Percentiles rank a stretch among this genome's conserved stretches.
phyloP scores from a whole-genome alignment of 2,797 vertebrate species.

The Silurus aristotelis region DNA sequence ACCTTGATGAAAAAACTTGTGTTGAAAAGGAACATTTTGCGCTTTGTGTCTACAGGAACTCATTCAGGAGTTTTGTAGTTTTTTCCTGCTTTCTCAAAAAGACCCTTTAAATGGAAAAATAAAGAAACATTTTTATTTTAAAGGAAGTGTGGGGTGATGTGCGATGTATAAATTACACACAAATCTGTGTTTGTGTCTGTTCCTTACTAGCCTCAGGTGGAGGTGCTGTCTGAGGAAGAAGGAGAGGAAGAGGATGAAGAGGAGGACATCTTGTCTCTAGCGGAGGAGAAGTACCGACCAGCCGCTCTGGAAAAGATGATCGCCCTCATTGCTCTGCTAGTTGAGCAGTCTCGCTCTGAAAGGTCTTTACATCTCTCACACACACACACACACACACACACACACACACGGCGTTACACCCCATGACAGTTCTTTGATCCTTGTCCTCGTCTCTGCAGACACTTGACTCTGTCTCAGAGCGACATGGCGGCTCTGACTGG shows the following conservation, averaged over 20 bases:
- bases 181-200: not conserved
- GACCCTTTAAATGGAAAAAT: not conserved
- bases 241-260: conserved; percentile 97
- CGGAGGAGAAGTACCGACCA: conserved; percentile 97
- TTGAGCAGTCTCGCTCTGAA: conserved; percentile 97
- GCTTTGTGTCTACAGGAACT: not conserved
- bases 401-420: not conserved
- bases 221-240: conserved; percentile 97
- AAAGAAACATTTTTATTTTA: too few species aligned
- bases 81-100: not conserved
- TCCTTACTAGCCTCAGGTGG: conserved; percentile 87
- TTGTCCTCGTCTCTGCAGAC: conserved; percentile 71
- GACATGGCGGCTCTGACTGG: conserved; percentile 98
- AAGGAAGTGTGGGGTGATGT: too few species aligned
- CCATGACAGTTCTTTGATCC: not conserved
- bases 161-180: too few species aligned
- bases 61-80: not conserved
- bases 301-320: conserved; percentile 99
- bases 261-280: conserved; percentile 95
- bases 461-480: conserved; percentile 95
- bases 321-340: conserved; percentile 93
- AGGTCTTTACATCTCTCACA: conserved; percentile 71
- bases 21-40: not conserved
- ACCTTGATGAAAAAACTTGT: not conserved
- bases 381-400: not conserved